These are phyloP conservation scores for Notolepis coatsorum DNA, from an alignment of 2,797 vertebrate species.

Conservation along the genomic window DNA sequence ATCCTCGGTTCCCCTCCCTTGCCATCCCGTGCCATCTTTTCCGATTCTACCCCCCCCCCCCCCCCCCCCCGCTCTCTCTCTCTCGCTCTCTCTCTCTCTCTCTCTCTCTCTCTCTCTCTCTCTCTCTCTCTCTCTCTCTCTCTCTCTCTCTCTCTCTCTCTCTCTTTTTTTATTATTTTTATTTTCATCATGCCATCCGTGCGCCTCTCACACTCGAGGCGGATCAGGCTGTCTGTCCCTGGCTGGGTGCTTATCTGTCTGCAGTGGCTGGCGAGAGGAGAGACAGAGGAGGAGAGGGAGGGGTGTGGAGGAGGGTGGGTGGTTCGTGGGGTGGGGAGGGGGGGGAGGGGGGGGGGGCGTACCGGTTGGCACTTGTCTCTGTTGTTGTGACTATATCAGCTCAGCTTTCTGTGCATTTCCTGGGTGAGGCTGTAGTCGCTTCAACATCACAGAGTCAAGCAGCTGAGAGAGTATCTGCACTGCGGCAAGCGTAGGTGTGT, in stretches of 20 bases:
- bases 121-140: slow-evolving; percentile 12
- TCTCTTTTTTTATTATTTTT: slow-evolving; percentile 18
- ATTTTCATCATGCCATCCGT: slow-evolving; percentile 60
- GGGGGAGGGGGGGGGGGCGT: slow-evolving; percentile 28
- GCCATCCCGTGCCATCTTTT: slow-evolving; percentile 29
- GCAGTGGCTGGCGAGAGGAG: slow-evolving; percentile 55
- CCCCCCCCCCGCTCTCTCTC: slow-evolving; percentile 49
- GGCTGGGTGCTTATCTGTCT: slow-evolving; percentile 83
- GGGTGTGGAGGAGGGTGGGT: background rate
- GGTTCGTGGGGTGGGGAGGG: slow-evolving; percentile 19
- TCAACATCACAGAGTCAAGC: slow-evolving; percentile 5
- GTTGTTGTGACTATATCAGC: slow-evolving; percentile 59
- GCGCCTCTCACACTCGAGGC: slow-evolving; percentile 58
- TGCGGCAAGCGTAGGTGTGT: slow-evolving; percentile 35
- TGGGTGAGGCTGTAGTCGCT: background rate
- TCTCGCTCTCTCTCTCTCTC: slow-evolving; percentile 4
- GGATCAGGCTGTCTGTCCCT: slow-evolving; percentile 85
- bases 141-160: background rate
- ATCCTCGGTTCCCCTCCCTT: slow-evolving; percentile 21
- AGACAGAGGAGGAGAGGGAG: slow-evolving; percentile 31
- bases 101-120: slow-evolving; percentile 17
- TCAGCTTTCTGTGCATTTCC: slow-evolving; percentile 38
- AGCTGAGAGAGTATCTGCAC: slow-evolving; percentile 43
- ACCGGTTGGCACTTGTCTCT: slow-evolving; percentile 41
- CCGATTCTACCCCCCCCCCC: slow-evolving; percentile 30